Evolutionary conservation across 2,113 vertebrate genomes (phyloP), one percentile per base, ranked within the genome.

Genomic region (Elachura formosa): DNA sequence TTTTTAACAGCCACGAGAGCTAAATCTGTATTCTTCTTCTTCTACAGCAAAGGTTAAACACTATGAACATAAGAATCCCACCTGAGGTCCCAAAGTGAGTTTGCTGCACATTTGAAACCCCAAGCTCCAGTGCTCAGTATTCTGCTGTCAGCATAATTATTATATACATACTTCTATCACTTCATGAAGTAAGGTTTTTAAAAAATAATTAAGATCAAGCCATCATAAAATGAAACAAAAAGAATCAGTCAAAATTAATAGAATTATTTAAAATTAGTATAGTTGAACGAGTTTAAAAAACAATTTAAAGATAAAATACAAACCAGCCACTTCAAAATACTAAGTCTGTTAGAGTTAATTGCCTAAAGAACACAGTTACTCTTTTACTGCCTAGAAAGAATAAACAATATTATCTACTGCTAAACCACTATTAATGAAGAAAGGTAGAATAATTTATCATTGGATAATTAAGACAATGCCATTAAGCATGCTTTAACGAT

Each of bases 361-460:
- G 64, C 89, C 91, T 96, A 58, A 97, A 97, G 91, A 97, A 87
- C 94, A 95, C 82, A 71, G 94, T 87, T 95, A 96, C 62, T 93
- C 91, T 92, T 95, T 49, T 40, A 59, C 22, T 79, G 45, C 41
- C 90, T 86, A 87, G 91, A 85, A 97, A 97, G 95, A 96, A 97
- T 71, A 97, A 98, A 98, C 96, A 98, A 96, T 95, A 97, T 95
- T 97, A 96, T 94, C 96, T 96, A 90, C 90, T 95, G 94, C 85
- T 97, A 97, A 96, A 97, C 93, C 46, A 56, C 94, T 85, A 93
- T 84, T 98, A 97, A 96, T 92, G 95, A 97, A 97, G 95, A 97
- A 97, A 97, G 96, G 97, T 97, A 97, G 96, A 97, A 96, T 97
- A 97, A 97, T 98, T 97, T 97, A 97, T 98, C 97, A 97, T 86